These are phyloP conservation scores for Sturmia bella DNA, from an alignment of 2,888 invertebrate species.

Conservation along the genomic window DNA sequence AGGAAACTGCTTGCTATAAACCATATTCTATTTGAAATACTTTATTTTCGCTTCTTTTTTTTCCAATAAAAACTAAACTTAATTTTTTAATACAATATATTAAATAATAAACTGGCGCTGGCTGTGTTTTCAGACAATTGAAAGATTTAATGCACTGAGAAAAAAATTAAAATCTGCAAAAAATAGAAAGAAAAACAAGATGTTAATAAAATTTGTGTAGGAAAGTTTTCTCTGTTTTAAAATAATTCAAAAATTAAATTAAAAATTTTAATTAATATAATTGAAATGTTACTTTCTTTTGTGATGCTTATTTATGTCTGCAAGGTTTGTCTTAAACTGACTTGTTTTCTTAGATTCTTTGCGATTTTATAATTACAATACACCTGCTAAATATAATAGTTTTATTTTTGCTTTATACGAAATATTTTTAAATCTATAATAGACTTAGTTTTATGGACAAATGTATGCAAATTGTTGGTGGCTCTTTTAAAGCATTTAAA, in stretches of 20 bases:
- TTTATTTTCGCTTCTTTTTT: conserved; percentile 12
- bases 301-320: too few species aligned
- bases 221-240: too few species aligned
- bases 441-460: not conserved
- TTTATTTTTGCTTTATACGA: not conserved
- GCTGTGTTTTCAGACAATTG: conserved; percentile 8
- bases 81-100: conserved; percentile 4
- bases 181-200: conserved; percentile 4
- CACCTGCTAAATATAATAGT: not conserved
- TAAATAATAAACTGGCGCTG: conserved; percentile 23
- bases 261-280: not conserved
- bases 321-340: too few species aligned
- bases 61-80: not conserved
- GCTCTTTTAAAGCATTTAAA: conserved; percentile 59
- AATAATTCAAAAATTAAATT: too few species aligned
- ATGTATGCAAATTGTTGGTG: not conserved
- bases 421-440: conserved; percentile 30
- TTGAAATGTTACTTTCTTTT: too few species aligned
- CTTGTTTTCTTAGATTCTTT: too few species aligned
- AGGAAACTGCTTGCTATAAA: conserved; percentile 66
- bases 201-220: not conserved
- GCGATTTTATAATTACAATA: too few species aligned
- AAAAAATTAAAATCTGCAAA: conserved; percentile 68
- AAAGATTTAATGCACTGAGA: conserved; percentile 32
- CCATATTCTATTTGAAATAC: conserved; percentile 61